phyloP scores from a whole-genome alignment of 2,797 vertebrate species.

The Harpagifer antarcticus region DNA sequence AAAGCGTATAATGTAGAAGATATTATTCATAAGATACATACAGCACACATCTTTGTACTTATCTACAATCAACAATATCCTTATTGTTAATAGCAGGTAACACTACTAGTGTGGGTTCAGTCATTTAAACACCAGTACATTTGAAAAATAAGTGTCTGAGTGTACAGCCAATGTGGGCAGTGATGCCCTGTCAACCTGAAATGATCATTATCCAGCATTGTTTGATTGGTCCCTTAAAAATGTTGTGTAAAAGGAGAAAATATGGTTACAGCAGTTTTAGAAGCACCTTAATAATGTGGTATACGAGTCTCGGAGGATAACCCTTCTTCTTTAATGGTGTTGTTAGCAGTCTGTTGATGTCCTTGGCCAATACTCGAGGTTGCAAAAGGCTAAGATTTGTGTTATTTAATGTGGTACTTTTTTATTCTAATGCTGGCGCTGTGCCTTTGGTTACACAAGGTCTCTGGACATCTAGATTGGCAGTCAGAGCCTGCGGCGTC shows the following conservation, averaged over 20 bases:
- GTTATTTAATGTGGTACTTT: slow-evolving; percentile 66
- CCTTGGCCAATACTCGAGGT: slow-evolving; percentile 53
- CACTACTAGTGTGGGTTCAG: slow-evolving; percentile 25
- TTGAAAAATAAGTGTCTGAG: slow-evolving; percentile 45
- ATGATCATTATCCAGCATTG: slow-evolving; percentile 75
- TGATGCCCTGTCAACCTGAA: slow-evolving; percentile 60
- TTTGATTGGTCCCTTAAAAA: slow-evolving; percentile 76
- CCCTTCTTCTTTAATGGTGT: slow-evolving; percentile 66
- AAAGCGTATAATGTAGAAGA: slow-evolving; percentile 38
- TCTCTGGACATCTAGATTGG: slow-evolving; percentile 67
- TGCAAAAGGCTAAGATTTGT: slow-evolving; percentile 55
- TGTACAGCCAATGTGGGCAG: slow-evolving; percentile 37
- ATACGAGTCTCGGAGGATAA: slow-evolving; percentile 61
- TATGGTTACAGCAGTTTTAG: slow-evolving; percentile 57
- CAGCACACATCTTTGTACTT: neutral
- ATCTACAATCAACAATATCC: slow-evolving; percentile 41
- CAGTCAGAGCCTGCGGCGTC: slow-evolving; percentile 50
- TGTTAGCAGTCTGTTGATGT: slow-evolving; percentile 71
- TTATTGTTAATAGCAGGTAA: slow-evolving; percentile 20
- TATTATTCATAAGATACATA: slow-evolving; percentile 31
- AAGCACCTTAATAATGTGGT: slow-evolving; percentile 71
- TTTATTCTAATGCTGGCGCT: slow-evolving; percentile 40
- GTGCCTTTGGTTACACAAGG: slow-evolving; percentile 64
- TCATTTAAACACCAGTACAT: slow-evolving; percentile 46
- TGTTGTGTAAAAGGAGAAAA: slow-evolving; percentile 60